A percentile compares a stretch with the other conserved stretches of the same genome.
Evolutionary conservation across 2,888 invertebrate genomes (phyloP).

Genomic region (Sinhomidia bicolor): DNA sequence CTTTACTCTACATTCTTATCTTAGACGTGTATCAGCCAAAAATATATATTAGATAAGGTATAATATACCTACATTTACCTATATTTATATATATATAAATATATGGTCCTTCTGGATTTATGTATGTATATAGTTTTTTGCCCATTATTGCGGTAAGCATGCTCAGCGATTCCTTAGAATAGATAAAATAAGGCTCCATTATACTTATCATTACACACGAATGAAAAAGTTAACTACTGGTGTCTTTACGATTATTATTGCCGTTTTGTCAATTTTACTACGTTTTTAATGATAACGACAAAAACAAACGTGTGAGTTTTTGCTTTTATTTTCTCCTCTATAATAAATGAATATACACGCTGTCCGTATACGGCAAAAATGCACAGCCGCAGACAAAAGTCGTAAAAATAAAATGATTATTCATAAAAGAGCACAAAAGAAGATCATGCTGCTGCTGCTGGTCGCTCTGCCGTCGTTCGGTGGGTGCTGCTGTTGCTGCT

Average conservation of each 20-base stretch:
- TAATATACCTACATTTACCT: no score
- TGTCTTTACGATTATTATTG: constrained; percentile 33
- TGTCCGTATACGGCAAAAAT: no score
- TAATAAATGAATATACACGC: no score
- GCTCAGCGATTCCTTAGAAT: no score
- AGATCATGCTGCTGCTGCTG: not conserved
- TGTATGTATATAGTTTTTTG: no score
- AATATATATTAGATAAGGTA: no score
- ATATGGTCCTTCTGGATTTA: no score
- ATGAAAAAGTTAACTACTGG: not conserved
- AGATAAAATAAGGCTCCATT: no score
- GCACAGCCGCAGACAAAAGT: not conserved
- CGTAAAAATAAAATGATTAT: constrained; percentile 33
- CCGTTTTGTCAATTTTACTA: constrained; percentile 2
- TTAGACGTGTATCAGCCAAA: not conserved
- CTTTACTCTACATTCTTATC: constrained; percentile 14
- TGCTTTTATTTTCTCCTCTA: not conserved
- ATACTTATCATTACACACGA: not conserved
- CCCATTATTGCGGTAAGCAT: no score
- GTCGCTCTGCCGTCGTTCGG: not conserved
- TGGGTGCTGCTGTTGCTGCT: not conserved
- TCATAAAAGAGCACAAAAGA: constrained; percentile 16
- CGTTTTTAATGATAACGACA: constrained; percentile 20
- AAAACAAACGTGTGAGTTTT: not conserved
- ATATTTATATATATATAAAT: no score